Percentiles rank a stretch among this genome's conserved stretches.
These are phyloP conservation scores for Acanthaster planci DNA, from an alignment of 35 echinoderm and acorn worm species.

Conservation along the genomic window DNA sequence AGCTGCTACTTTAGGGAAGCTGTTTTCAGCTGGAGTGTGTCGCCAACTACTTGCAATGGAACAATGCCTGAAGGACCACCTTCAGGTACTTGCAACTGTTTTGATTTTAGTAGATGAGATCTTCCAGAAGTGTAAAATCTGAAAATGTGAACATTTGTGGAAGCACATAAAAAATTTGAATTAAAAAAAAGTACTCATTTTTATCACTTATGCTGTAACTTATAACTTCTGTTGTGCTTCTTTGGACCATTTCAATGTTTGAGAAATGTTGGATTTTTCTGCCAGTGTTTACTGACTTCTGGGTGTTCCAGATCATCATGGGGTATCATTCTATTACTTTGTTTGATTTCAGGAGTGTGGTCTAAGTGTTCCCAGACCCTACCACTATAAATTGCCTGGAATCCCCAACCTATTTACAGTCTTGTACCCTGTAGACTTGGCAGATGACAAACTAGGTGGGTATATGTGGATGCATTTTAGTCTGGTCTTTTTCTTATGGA, in stretches of 20 bases:
- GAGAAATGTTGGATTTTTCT: no score
- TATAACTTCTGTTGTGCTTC: no score
- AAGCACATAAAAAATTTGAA: no score
- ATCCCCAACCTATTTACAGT: conserved; percentile 42
- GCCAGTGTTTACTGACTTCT: no score
- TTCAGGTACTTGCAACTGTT: conserved; percentile 7
- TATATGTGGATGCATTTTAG: no score
- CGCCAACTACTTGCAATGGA: conserved; percentile 66
- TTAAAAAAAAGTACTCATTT: no score
- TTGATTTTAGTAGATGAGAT: no score
- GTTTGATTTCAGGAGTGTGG: conserved; percentile 45
- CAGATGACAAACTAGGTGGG: conserved; percentile 72
- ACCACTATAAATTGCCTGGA: conserved; percentile 54
- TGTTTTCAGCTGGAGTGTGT: conserved; percentile 55
- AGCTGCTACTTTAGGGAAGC: conserved; percentile 4
- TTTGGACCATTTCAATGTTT: no score
- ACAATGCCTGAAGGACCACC: conserved; percentile 43
- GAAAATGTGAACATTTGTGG: no score
- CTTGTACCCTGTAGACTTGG: conserved; percentile 63
- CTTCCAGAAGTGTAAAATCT: not conserved
- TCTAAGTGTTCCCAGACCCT: conserved; percentile 36
- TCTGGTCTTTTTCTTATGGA: no score
- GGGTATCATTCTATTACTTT: not conserved
- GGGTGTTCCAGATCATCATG: not conserved
- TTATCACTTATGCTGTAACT: no score